Evolutionary conservation across 2,888 invertebrate species (phyloP).

Genomic region (Crocallis elinguaria): DNA sequence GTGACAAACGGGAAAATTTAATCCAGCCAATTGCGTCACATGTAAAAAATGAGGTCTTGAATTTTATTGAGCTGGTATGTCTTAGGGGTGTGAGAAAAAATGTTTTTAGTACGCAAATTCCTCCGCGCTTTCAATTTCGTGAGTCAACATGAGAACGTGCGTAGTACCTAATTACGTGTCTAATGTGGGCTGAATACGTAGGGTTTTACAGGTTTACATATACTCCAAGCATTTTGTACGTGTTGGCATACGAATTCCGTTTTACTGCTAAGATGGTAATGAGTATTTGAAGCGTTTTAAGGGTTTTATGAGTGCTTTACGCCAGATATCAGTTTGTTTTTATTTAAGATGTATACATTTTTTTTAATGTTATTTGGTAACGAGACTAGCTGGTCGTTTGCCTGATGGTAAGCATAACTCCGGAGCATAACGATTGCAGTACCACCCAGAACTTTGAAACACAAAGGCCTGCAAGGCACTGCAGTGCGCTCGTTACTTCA

Average conservation of each 20-base stretch:
- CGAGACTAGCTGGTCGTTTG: too few relatives aligned
- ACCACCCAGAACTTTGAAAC: too few relatives aligned
- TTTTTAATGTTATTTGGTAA: too few relatives aligned
- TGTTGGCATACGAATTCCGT: constrained; percentile 6
- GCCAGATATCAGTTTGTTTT: background rate
- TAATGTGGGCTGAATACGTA: constrained; percentile 13
- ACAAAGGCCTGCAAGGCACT: too few relatives aligned
- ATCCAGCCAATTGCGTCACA: constrained; percentile 17
- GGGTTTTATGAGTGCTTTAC: background rate
- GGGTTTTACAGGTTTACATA: constrained; percentile 39
- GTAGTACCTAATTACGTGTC: constrained; percentile 22
- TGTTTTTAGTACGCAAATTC: constrained; percentile 10
- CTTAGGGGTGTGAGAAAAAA: background rate
- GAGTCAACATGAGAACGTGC: constrained; percentile 17
- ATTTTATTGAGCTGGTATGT: constrained; percentile 9
- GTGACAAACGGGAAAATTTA: constrained; percentile 18
- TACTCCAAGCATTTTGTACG: constrained; percentile 37
- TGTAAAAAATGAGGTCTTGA: constrained; percentile 8
- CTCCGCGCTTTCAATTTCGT: constrained; percentile 22
- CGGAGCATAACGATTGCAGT: too few relatives aligned
- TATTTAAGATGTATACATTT: background rate
- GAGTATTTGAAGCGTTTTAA: constrained; percentile 5
- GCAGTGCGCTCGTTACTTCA: too few relatives aligned
- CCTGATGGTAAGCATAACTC: too few relatives aligned
- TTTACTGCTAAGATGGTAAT: constrained; percentile 12